Evolutionary conservation across 2,888 invertebrate genomes (phyloP).

Genomic region (Melipona beecheii): DNA sequence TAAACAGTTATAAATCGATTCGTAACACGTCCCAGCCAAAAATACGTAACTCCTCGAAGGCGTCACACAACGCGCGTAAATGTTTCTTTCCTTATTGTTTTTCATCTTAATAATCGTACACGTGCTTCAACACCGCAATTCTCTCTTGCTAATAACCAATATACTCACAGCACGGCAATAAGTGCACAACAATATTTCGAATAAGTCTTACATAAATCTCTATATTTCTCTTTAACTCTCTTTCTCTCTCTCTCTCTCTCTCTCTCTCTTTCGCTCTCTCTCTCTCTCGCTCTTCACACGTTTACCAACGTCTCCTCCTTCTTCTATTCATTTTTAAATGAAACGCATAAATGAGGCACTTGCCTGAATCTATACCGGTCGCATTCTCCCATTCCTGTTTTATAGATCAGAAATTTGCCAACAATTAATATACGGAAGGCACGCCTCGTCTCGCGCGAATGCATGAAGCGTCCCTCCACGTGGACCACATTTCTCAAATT

Average conservation of each 20-base stretch:
- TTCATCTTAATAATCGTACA: conserved; percentile 41
- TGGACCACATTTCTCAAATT: conserved; percentile 51
- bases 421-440: conserved; percentile 83
- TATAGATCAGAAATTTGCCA: conserved; percentile 81
- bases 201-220: conserved; percentile 73
- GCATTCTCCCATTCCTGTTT: conserved; percentile 55
- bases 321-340: conserved; percentile 64
- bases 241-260: conserved; percentile 29
- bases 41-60: conserved; percentile 64
- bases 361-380: conserved; percentile 76
- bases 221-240: conserved; percentile 47
- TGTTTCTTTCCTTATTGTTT: conserved; percentile 39
- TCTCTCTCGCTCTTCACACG: conserved; percentile 3
- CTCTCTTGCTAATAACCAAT: conserved; percentile 62
- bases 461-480: conserved; percentile 73
- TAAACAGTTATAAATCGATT: conserved; percentile 51
- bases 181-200: conserved; percentile 75
- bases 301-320: conserved; percentile 34
- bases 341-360: conserved; percentile 80
- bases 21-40: conserved; percentile 49
- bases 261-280: conserved; percentile 27
- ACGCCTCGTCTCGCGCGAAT: conserved; percentile 83
- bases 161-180: conserved; percentile 73
- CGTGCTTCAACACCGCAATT: conserved; percentile 42
- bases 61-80: conserved; percentile 44